Evolutionary conservation across 1,140 invertebrate genomes (phyloP), one percentile per base, ranked within the genome.

Genomic region (Sycophaga agraensis): DNA sequence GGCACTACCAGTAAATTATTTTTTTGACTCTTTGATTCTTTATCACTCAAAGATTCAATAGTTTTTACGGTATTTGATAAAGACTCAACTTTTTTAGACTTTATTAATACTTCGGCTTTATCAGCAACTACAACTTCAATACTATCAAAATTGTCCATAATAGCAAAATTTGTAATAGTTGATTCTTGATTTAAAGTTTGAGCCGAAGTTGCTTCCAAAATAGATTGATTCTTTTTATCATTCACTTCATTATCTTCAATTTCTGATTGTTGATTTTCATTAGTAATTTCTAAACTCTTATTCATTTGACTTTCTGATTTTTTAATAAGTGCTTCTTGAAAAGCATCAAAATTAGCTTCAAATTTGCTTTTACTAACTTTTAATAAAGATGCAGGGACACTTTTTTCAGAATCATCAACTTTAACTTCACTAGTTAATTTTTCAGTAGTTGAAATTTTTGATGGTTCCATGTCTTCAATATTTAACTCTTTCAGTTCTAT

Each of bases 271-370:
- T 35, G 17, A 11, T 19, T 50, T 54, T 37, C 35, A 42, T 34
- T n/a, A 50, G 21, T 6, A 17, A 8, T 63, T 48, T 64, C 19
- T 42, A 22, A 26, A 42, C 28, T 50, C 14, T 24, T 16, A 17
- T 24, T 26, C 35, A 6, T 35, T 14, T 76, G 72, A n/a, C 69
- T 70, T 9, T 73, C 65, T 42, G 73, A 63, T 24, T 73, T 74
- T 43, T 76, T 73, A n/a, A 73, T 45, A 34, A 73, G 72, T 54
- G 70, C 70, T 49, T 76, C 73, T 46, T 76, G 74, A 46, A 75
- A 74, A 37, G 73, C 66, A 53, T 73, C 72, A n/a, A 69, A 37
- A 26, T 67, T 69, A 11, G 73, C 69, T 8, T 73, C 69, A 8
- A 40, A 16, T 17, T 40, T 54, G 11, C 11, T 24, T 54, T 54